Evolutionary conservation across 2,888 invertebrate species (phyloP).

Genomic region (Argynnis bischoffii): DNA sequence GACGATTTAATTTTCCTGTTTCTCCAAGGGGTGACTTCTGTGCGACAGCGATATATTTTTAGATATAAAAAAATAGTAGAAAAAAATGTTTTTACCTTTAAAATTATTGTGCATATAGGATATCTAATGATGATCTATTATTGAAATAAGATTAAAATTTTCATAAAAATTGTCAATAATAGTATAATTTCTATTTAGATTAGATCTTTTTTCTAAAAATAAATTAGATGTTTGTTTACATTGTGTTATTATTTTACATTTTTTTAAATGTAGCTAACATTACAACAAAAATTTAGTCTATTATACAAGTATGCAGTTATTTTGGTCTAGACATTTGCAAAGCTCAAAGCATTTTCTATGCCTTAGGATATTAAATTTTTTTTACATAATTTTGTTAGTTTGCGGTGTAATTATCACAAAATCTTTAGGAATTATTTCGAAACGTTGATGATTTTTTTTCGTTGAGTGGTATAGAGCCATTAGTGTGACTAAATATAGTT

Average conservation of each 20-base stretch:
- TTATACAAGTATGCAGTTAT: neutral
- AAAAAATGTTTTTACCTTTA: neutral
- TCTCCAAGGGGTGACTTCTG: conserved; percentile 18
- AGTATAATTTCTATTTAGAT: no score
- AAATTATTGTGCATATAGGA: no score
- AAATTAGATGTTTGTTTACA: no score
- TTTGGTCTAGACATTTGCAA: conserved; percentile 1
- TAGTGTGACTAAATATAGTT: no score
- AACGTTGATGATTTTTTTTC: neutral
- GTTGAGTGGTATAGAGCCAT: no score
- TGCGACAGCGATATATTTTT: neutral
- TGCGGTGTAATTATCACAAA: no score
- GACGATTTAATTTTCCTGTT: conserved; percentile 25
- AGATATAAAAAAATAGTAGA: conserved; percentile 3
- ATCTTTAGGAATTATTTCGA: neutral
- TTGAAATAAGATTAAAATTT: no score
- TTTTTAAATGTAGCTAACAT: neutral
- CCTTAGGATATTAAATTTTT: neutral
- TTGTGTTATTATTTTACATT: neutral
- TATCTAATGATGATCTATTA: no score
- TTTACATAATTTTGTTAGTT: no score
- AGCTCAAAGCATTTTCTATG: conserved; percentile 9
- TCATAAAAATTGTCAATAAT: no score
- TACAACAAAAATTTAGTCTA: neutral
- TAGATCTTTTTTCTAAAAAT: no score